Conservation (phyloP, 2,113 vertebrate species). For the Tinamus guttatus region DNA sequence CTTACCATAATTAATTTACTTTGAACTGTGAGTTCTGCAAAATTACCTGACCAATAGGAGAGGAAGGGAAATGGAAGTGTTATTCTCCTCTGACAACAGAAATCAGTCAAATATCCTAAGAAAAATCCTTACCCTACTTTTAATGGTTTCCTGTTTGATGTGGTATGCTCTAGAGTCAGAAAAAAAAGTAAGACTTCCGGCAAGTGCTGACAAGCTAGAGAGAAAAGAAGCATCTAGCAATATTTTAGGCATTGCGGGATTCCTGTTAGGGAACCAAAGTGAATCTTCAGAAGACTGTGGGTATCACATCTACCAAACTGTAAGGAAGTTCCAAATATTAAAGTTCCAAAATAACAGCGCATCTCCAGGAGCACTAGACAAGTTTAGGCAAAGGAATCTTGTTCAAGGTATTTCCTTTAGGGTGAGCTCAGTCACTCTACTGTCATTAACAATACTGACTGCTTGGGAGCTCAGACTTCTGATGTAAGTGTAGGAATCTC, state of each 20-base stretch:
- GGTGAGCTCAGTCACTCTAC: neutral
- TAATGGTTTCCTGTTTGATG: neutral
- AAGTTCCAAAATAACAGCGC: neutral
- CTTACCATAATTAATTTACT: neutral
- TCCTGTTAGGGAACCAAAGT: neutral
- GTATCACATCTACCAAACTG: neutral
- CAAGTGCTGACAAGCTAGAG: neutral
- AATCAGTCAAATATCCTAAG: neutral
- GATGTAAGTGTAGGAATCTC: accelerated
- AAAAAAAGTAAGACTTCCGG: neutral
- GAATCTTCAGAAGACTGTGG: neutral
- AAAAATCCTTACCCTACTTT: neutral
- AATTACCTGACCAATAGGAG: neutral
- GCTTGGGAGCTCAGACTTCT: neutral
- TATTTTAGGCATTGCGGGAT: neutral
- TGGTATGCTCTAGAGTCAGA: neutral
- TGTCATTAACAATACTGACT: neutral
- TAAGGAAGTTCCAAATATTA: neutral
- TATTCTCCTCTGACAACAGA: neutral
- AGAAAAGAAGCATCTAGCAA: neutral
- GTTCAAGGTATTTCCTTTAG: neutral
- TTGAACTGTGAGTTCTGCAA: neutral
- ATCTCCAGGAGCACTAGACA: neutral
- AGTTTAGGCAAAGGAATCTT: neutral
- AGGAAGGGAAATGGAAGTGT: neutral